These are phyloP conservation scores for Pelecanus crispus DNA, from an alignment of 2,113 vertebrate genomes.

Conservation along the genomic window DNA sequence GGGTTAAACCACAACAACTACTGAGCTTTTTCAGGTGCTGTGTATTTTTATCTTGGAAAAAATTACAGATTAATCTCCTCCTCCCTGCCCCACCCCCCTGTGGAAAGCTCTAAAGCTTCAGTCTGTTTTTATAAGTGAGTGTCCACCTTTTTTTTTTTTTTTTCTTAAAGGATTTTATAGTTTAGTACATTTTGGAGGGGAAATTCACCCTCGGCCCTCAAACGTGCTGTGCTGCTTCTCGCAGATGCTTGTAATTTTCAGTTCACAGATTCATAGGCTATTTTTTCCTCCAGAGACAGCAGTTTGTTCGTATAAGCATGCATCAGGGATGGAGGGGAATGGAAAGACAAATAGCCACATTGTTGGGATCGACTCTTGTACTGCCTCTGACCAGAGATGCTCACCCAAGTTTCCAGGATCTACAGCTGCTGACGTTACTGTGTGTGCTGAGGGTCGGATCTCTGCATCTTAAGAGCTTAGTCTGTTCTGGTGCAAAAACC, in stretches of 20 bases:
- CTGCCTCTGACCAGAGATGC: not conserved
- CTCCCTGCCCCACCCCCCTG: accelerated
- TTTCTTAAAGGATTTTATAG: not conserved
- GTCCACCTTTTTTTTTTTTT: not conserved
- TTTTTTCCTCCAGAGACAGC: not conserved
- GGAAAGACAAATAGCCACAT: not conserved
- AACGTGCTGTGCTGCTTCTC: not conserved
- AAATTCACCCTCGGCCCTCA: not conserved
- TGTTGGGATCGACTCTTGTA: not conserved
- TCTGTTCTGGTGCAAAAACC: not conserved
- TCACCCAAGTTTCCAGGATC: not conserved
- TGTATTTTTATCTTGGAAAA: not conserved
- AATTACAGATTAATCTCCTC: not conserved
- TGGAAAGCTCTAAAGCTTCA: not conserved
- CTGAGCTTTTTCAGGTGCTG: not conserved
- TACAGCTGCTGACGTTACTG: not conserved
- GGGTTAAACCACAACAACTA: too few species aligned
- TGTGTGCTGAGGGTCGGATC: not conserved
- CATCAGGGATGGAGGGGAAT: not conserved
- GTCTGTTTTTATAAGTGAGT: not conserved
- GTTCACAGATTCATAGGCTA: not conserved
- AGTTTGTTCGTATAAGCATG: not conserved
- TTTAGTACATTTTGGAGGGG: not conserved
- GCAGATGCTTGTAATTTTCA: not conserved
- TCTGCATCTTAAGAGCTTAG: not conserved